Conservation (phyloP, 2,797 vertebrate genomes). For the Helarctos malayanus region DNA sequence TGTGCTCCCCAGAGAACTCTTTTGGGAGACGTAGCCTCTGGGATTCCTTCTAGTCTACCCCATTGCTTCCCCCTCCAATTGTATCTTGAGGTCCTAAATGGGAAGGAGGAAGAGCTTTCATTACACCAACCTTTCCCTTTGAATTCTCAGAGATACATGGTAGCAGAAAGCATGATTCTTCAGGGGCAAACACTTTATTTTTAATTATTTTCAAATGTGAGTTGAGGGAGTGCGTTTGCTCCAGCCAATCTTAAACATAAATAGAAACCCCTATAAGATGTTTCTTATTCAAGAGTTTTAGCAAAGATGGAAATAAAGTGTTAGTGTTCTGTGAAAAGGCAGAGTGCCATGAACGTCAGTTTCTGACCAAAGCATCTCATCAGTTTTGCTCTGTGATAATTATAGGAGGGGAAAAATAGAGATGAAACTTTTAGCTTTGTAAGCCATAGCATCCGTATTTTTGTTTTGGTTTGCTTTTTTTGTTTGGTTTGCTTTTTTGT, state of each 20-base stretch:
- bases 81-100: background rate
- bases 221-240: background rate
- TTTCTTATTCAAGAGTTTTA: constrained; percentile 31
- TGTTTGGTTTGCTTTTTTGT: background rate
- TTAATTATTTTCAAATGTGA: constrained; percentile 44
- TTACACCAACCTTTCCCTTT: background rate
- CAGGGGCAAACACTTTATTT: background rate
- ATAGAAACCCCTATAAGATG: background rate
- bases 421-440: background rate
- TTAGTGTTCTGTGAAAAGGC: background rate
- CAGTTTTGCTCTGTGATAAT: constrained; percentile 28
- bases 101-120: background rate
- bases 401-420: background rate
- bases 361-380: background rate
- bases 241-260: background rate
- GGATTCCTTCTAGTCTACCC: background rate
- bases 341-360: background rate
- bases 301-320: constrained; percentile 2
- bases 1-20: background rate
- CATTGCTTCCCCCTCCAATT: accelerated
- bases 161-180: background rate
- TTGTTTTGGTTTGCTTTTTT: constrained; percentile 25
- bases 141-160: background rate
- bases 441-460: background rate
- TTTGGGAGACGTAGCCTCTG: background rate